A percentile compares a stretch with the other conserved stretches of the same genome.
Evolutionary conservation across 2,797 vertebrate species (phyloP).

Genomic region (Amphiprion clarkii): DNA sequence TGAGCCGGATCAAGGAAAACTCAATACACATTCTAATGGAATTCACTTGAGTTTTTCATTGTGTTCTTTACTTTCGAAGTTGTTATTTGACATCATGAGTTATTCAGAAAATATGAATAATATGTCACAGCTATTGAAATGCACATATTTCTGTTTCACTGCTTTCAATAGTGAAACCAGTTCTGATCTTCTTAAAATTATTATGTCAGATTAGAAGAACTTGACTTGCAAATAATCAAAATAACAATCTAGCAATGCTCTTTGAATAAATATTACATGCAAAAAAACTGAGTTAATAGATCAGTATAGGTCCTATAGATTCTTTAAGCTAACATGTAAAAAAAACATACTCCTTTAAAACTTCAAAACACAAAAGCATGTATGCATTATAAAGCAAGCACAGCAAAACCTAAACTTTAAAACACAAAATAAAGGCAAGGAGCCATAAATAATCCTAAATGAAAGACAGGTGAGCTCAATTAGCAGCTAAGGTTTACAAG

Average conservation of each 20-base stretch:
- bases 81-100: neutral
- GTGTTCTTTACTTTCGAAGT: neutral
- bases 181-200: no score
- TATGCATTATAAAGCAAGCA: neutral
- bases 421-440: neutral
- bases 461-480: slow-evolving; percentile 2
- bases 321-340: no score
- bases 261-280: no score
- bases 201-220: no score
- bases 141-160: neutral
- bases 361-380: neutral
- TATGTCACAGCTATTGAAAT: neutral
- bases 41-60: slow-evolving; percentile 27
- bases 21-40: neutral
- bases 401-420: neutral
- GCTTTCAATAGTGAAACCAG: neutral
- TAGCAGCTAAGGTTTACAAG: slow-evolving; percentile 7
- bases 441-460: neutral
- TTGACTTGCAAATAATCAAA: no score
- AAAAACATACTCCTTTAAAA: no score
- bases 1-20: slow-evolving; percentile 9
- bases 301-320: no score
- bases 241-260: no score
- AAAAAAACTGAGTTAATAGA: no score
- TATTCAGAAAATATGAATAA: neutral